phyloP scores from a whole-genome alignment of 2,113 vertebrate genomes.

The Centropus unirufus region DNA sequence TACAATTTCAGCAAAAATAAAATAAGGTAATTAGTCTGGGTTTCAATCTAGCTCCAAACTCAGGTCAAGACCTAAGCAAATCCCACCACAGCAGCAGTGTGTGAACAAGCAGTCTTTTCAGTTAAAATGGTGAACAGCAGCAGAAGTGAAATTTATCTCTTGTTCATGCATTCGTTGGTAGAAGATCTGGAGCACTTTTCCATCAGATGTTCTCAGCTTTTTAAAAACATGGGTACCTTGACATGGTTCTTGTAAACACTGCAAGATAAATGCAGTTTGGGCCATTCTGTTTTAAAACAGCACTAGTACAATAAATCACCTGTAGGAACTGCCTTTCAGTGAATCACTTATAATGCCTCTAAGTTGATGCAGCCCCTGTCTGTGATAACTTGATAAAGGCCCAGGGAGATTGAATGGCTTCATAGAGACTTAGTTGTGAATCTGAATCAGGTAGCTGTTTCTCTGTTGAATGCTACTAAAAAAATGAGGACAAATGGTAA shows the following conservation, averaged over 20 bases:
- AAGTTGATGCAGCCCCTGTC: not conserved
- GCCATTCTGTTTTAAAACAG: not conserved
- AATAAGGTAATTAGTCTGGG: not conserved
- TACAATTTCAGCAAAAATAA: not conserved
- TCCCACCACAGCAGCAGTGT: not conserved
- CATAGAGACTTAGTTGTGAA: not conserved
- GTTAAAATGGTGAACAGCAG: not conserved
- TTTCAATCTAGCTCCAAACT: not conserved
- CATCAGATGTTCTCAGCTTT: not conserved
- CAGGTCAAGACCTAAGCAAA: not conserved
- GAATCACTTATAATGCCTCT: not conserved
- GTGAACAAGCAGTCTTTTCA: not conserved
- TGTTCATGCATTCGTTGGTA: not conserved
- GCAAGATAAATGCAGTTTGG: conserved; percentile 6
- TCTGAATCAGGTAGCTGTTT: not conserved
- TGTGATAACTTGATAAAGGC: not conserved
- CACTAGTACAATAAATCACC: not conserved
- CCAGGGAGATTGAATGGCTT: not conserved
- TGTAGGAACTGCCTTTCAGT: not conserved
- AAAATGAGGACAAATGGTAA: not conserved
- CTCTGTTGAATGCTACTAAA: not conserved
- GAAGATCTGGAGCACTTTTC: not conserved
- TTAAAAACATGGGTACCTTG: not conserved
- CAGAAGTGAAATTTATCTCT: not conserved
- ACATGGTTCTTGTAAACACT: not conserved